Percentiles rank a stretch among this genome's conserved stretches.
phyloP scores from a whole-genome alignment of 2,888 invertebrate genomes.

The Lepetodrilus schrolli region DNA sequence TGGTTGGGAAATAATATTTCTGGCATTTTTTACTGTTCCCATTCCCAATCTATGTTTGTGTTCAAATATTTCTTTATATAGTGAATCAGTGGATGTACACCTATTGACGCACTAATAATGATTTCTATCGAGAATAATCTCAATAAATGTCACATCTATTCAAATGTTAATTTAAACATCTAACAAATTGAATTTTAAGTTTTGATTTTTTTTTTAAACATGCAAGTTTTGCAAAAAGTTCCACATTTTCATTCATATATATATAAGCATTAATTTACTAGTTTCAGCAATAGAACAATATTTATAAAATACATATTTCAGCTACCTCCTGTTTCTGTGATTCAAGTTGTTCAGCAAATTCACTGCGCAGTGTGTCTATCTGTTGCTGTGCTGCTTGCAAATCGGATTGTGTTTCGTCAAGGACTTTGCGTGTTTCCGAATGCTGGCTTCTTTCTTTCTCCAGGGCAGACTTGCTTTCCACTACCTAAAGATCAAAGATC shows the following conservation, averaged over 20 bases:
- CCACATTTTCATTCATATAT: background rate
- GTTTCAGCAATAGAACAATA: background rate
- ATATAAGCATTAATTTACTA: background rate
- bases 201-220: too few relatives aligned
- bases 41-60: too few relatives aligned
- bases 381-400: background rate
- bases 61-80: too few relatives aligned
- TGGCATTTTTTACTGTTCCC: too few relatives aligned
- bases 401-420: conserved; percentile 33
- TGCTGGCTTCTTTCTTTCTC: conserved; percentile 53
- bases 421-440: conserved; percentile 43
- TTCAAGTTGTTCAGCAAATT: conserved; percentile 23
- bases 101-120: too few relatives aligned
- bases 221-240: too few relatives aligned
- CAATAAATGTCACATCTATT: too few relatives aligned
- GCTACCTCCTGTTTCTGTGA: conserved; percentile 26
- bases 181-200: too few relatives aligned
- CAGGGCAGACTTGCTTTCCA: conserved; percentile 50
- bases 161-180: too few relatives aligned
- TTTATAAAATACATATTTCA: background rate
- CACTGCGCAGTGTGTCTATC: background rate
- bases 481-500: conserved; percentile 60
- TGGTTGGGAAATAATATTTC: background rate
- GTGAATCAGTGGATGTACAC: too few relatives aligned
- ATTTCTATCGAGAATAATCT: too few relatives aligned